Evolutionary conservation across 2,888 invertebrate species (phyloP).

Genomic region (Palloptera scutellata): DNA sequence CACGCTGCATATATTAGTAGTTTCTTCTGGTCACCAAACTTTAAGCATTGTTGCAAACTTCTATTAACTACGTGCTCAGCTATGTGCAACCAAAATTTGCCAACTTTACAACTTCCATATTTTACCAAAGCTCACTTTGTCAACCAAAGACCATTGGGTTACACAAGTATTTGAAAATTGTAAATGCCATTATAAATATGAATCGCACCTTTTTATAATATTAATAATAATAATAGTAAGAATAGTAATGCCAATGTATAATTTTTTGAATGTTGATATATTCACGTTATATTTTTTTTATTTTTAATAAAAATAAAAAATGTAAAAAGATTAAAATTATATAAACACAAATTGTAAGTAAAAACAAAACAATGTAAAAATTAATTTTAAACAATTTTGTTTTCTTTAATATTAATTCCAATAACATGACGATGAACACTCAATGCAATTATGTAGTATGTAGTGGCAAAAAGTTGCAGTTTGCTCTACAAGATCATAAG

Average conservation of each 20-base stretch:
- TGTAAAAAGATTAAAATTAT: conserved; percentile 34
- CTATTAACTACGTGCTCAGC: no score
- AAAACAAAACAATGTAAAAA: conserved; percentile 15
- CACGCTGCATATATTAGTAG: no score
- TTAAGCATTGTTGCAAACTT: no score
- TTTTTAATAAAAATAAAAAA: conserved; percentile 58
- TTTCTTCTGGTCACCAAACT: no score
- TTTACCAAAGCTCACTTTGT: conserved; percentile 38
- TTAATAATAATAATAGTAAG: conserved; percentile 35
- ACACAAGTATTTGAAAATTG: conserved; percentile 26
- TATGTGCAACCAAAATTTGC: no score
- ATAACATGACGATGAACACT: no score
- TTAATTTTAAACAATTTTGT: neutral
- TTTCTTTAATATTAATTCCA: neutral
- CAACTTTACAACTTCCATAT: no score
- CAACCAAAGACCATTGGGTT: conserved; percentile 31
- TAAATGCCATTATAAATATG: conserved; percentile 30
- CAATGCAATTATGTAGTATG: no score
- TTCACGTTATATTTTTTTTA: conserved; percentile 60
- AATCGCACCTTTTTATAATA: conserved; percentile 35
- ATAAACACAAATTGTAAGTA: no score
- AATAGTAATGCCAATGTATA: conserved; percentile 54
- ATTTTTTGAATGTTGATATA: conserved; percentile 58
- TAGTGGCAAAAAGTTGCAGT: no score
- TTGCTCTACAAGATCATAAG: no score